Evolutionary conservation across 2,888 invertebrate species (phyloP), one percentile per base, ranked within the genome.

Genomic region (Leptothorax acervorum): DNA sequence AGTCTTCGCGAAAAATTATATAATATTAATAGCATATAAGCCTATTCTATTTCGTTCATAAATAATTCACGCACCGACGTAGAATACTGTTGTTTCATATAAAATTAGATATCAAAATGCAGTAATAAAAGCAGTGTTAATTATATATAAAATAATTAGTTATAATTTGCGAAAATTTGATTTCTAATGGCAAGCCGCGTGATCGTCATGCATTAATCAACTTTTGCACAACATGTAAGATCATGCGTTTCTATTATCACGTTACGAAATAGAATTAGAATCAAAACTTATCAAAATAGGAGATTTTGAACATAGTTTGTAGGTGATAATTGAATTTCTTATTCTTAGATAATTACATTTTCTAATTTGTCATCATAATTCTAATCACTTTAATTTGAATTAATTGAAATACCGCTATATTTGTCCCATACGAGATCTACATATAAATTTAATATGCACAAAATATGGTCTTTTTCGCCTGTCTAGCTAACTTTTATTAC

Each of bases 11-110:
- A 68, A 48, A 23, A 78, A 68, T 23, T 23, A 23, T 23, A 23
- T 23, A 23, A 23, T n/a, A 45, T 35, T 42, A 45, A 39, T 66
- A 71, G 42, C 3, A 39, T 57, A 63, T 66, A 63, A 63, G 11
- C 28, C 45, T 78, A 57, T 57, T 57, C 60, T 81, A 71, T 28
- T 48, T 15, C 9, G 4, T 71, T 39, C 39, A 71, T 71, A 81
- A 81, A 71, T 81, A 81, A 79, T 71, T 79, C 35, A 18, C 35
- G 23, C 71, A 79, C 11, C 28, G 12, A 48, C 23, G 11, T 23
- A 5, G 15, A 81, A 81, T 81, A 81, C 73, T 81, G 73, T 66
- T 66, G 39, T 66, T 66, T 51, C 9, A 2, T 51, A 71, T 48
- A 71, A 81, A 81, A 60, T 79, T 68, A n/a, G n/a, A n/a, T n/a